Evolutionary conservation across 2,113 vertebrate genomes (phyloP).

Genomic region (Desmodus rotundus): DNA sequence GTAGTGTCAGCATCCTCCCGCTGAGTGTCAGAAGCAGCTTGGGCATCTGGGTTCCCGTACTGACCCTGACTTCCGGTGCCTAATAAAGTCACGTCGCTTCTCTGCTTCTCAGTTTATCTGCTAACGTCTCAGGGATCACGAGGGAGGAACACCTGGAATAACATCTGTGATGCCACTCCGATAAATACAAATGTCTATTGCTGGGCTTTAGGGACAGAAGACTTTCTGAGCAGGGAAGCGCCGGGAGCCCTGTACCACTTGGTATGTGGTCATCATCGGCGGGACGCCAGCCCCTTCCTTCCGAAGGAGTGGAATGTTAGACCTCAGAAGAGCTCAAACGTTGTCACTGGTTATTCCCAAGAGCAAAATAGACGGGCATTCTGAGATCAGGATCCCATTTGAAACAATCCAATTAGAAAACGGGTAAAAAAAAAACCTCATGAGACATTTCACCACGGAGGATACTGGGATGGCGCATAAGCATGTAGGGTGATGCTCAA

Average conservation of each 20-base stretch:
- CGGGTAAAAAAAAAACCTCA: background rate
- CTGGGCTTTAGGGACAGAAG: background rate
- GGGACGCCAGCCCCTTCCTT: background rate
- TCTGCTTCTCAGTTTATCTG: background rate
- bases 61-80: background rate
- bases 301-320: background rate
- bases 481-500: background rate
- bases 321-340: background rate
- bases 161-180: background rate
- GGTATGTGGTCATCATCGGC: rapidly evolving
- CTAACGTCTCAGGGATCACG: background rate
- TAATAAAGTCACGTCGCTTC: background rate
- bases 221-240: background rate
- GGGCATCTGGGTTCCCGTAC: background rate
- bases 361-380: background rate
- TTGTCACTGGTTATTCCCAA: background rate
- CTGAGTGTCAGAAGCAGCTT: background rate
- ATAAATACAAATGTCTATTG: background rate
- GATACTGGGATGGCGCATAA: background rate
- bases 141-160: background rate
- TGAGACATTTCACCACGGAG: background rate
- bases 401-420: background rate
- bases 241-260: too few relatives aligned
- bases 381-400: background rate
- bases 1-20: too few relatives aligned